phyloP scores from a whole-genome alignment of 2,888 invertebrate species.

The Brachylomia viminalis region DNA sequence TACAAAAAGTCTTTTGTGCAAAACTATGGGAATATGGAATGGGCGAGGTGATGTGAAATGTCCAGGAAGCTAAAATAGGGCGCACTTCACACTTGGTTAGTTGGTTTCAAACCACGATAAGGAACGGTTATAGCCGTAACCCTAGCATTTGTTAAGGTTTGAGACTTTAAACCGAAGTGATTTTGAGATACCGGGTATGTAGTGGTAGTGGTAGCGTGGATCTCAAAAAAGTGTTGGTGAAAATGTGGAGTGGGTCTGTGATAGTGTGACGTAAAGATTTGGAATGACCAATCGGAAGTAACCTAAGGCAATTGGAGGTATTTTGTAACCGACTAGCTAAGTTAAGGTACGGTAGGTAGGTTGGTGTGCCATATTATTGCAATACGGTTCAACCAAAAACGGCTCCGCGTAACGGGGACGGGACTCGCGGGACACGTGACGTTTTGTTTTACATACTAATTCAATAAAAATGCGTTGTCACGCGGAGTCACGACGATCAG shows the following conservation, averaged over 20 bases:
- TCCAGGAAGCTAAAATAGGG: not conserved
- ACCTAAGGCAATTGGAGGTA: not conserved
- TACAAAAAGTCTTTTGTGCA: conserved; percentile 2
- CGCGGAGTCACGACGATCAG: too few relatives aligned
- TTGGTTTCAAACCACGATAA: not conserved
- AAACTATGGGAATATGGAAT: not conserved
- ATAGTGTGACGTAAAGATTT: not conserved
- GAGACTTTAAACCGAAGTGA: not conserved
- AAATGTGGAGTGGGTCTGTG: not conserved
- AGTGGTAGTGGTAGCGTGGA: too few relatives aligned
- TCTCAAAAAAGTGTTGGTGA: not conserved
- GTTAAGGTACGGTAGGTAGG: not conserved
- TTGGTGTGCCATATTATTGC: not conserved
- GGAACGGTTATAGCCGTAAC: conserved; percentile 5
- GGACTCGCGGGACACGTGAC: not conserved
- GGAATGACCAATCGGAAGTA: not conserved
- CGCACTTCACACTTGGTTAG: too few relatives aligned
- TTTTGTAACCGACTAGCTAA: not conserved
- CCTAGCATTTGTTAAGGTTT: not conserved
- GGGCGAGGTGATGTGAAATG: not conserved
- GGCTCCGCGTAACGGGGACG: not conserved
- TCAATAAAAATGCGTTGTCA: too few relatives aligned
- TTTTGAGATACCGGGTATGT: not conserved
- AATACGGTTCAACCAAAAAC: not conserved
- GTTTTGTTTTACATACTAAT: too few relatives aligned